phyloP scores from a whole-genome alignment of 2,113 vertebrate genomes.

The Tringa solitaria region DNA sequence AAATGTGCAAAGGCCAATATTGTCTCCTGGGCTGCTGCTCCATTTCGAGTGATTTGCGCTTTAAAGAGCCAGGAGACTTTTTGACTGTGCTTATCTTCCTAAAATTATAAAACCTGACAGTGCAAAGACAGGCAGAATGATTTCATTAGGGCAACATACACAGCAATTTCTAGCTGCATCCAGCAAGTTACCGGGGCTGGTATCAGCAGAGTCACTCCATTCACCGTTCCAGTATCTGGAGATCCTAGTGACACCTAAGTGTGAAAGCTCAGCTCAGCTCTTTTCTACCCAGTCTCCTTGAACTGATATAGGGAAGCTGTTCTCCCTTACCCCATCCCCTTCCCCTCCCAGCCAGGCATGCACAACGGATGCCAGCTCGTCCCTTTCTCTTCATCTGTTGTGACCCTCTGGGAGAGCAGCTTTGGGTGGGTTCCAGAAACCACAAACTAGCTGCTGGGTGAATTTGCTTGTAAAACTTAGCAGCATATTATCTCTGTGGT shows the following conservation, averaged over 20 bases:
- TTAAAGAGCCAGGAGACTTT: background rate
- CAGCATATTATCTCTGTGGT: background rate
- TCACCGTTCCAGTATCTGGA: background rate
- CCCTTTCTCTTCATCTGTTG: background rate
- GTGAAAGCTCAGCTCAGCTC: background rate
- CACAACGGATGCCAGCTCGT: background rate
- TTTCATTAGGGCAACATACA: background rate
- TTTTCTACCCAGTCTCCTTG: background rate
- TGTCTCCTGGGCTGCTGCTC: background rate
- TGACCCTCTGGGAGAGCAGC: background rate
- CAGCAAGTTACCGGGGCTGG: background rate
- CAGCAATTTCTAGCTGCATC: background rate
- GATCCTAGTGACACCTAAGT: rapidly evolving
- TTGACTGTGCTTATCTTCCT: background rate
- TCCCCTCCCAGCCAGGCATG: background rate
- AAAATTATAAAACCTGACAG: background rate
- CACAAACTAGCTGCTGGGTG: background rate
- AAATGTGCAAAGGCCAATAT: background rate
- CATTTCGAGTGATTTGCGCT: background rate
- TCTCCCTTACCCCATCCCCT: background rate
- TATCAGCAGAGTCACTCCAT: background rate
- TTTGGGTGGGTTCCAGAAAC: background rate
- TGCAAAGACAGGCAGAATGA: background rate
- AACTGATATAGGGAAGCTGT: background rate
- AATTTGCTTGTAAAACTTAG: constrained; percentile 4